These are phyloP conservation scores for Drosophila watanabei DNA, from an alignment of 1,140 invertebrate species.

Conservation along the genomic window DNA sequence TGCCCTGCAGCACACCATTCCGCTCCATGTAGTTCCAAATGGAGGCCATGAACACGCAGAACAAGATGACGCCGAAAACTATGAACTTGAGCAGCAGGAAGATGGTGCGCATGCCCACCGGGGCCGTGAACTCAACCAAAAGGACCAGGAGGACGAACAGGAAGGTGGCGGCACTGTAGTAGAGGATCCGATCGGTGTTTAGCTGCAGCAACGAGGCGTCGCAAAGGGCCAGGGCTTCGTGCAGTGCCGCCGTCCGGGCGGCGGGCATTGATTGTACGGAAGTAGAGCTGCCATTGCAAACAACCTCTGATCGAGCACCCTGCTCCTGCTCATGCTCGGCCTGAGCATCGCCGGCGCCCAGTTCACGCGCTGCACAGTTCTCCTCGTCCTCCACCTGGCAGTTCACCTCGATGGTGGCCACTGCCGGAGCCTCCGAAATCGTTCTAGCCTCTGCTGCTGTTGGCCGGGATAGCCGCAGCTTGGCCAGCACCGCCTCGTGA, in stretches of 20 bases:
- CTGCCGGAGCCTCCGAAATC: neutral
- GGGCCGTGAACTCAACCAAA: conserved; percentile 79
- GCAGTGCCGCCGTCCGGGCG: conserved; percentile 85
- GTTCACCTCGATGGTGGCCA: conserved; percentile 36
- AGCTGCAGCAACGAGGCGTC: conserved; percentile 87
- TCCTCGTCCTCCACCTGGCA: conserved; percentile 20
- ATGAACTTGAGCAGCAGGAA: conserved; percentile 87
- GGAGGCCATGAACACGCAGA: conserved; percentile 91
- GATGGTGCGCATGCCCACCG: conserved; percentile 86
- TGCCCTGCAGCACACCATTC: conserved; percentile 91
- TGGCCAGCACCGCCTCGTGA: conserved; percentile 94
- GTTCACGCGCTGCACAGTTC: conserved; percentile 7
- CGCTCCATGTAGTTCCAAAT: conserved; percentile 92
- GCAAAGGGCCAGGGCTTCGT: conserved; percentile 88
- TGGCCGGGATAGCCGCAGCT: conserved; percentile 83
- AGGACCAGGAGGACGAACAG: conserved; percentile 85
- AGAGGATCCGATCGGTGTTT: conserved; percentile 87
- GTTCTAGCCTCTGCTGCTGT: neutral
- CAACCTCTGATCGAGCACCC: neutral
- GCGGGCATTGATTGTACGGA: conserved; percentile 34
- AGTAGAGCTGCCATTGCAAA: conserved; percentile 15
- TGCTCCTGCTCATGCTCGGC: neutral
- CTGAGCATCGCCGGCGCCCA: conserved; percentile 22
- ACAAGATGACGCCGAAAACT: conserved; percentile 89
- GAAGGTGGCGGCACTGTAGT: conserved; percentile 87